Base-by-base conservation (phyloP, 2,113 vertebrate genomes). In the Peucedramus taeniatus region DNA sequence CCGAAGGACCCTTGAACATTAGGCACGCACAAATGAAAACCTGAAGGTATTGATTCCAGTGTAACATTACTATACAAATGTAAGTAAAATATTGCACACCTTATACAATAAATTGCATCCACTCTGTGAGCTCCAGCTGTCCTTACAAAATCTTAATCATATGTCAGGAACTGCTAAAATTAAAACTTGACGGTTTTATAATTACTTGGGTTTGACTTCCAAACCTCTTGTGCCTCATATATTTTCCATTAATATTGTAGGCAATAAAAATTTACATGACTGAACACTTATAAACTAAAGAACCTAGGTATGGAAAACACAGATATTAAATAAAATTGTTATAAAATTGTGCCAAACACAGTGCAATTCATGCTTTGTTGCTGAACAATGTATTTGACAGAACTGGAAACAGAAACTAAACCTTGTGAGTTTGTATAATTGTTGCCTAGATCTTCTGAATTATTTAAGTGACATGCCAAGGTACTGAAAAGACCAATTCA, bases 351-450 rank as follows among this genome's bases (percentile, higher is more conserved):
- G 24, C 11, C 88, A 85, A 87, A 71, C 4, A 39, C 13, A 30
- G 26, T 54, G 59, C 17, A 63, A 76, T 49, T 72, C 11, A 40
- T 82, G 27, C 26, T 66, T 87, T 15, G 2, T 70, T 64, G 60
- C 6, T 78, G 54, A 86, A 40, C 14, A 84, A 47, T 50, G 6
- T 6, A 47, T 64, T 47, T 0, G 0, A 74, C 14, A 63, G n/a
- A 66, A 68, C 19, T 53, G 28, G 28, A 40, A 79, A 12, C 37
- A 79, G 69, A 82, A 95, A 75, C 5, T 75, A 61, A 47, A 30
- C 6, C 8, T 54, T 21, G 8, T 56, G n/a, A 31, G 11, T 80
- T 65, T 65, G 3, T 59, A 4, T 23, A 54, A 77, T 18, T 6
- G 18, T 63, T 4, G 0, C 23, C 14, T 66, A 21, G 20, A 21